Evolutionary conservation across 2,888 invertebrate genomes (phyloP).

Genomic region (Anthoptus insignis): DNA sequence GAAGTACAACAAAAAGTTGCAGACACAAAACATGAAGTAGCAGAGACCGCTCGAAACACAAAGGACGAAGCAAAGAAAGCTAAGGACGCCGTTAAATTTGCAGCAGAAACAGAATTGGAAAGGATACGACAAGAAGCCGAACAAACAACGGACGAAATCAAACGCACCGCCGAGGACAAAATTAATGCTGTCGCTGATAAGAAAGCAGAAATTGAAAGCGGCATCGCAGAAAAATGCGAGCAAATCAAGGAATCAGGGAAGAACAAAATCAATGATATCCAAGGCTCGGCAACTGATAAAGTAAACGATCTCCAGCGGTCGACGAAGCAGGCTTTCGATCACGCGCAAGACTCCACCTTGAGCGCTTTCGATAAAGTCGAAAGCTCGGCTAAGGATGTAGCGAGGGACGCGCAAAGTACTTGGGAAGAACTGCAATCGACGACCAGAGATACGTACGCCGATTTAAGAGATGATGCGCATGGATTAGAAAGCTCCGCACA

Average conservation of each 20-base stretch:
- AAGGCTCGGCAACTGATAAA: conserved; percentile 59
- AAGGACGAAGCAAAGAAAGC: conserved; percentile 50
- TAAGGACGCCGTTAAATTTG: conserved; percentile 56
- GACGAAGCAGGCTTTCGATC: conserved; percentile 71
- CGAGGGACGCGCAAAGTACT: conserved; percentile 69
- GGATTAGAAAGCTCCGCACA: conserved; percentile 76
- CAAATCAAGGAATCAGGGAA: conserved; percentile 58
- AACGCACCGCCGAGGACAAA: conserved; percentile 73
- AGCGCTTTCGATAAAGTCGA: conserved; percentile 80
- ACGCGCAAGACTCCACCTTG: conserved; percentile 78
- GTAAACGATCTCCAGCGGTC: conserved; percentile 64
- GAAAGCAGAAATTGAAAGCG: conserved; percentile 64
- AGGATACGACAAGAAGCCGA: conserved; percentile 79
- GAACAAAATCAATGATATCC: conserved; percentile 62
- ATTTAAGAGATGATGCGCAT: conserved; percentile 73
- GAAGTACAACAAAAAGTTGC: conserved; percentile 46
- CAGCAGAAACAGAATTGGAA: conserved; percentile 65
- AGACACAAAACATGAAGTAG: conserved; percentile 48
- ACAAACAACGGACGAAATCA: conserved; percentile 78
- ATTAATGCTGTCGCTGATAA: conserved; percentile 71
- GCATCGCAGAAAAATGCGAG: conserved; percentile 59
- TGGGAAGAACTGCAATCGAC: conserved; percentile 81
- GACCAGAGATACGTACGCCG: conserved; percentile 77
- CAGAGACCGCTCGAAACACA: conserved; percentile 49
- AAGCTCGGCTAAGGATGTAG: conserved; percentile 80